Percentiles rank a stretch among this genome's conserved stretches.
Conservation (phyloP, 1,140 invertebrate genomes). For the Heliconius himera region DNA sequence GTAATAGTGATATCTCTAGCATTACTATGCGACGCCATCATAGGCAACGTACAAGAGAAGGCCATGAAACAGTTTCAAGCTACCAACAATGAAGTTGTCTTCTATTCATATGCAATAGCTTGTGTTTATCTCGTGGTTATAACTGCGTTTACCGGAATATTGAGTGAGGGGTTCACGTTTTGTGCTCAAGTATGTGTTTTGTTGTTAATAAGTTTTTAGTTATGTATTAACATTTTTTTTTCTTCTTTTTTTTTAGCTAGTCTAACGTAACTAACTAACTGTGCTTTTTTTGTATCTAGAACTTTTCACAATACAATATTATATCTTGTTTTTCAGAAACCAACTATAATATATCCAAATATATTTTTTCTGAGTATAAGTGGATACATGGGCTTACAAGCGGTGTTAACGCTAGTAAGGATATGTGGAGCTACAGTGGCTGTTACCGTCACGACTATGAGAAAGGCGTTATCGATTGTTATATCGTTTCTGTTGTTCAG, state of each 20-base stretch:
- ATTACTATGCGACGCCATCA: constrained; percentile 94
- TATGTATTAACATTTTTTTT: background rate
- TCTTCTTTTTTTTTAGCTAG: background rate
- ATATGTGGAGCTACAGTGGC: constrained; percentile 94
- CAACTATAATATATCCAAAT: constrained; percentile 91
- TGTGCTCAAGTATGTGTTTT: constrained; percentile 86
- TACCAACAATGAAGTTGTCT: constrained; percentile 94
- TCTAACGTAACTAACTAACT: background rate
- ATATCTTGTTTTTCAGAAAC: constrained; percentile 80
- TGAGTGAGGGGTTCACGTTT: constrained; percentile 89
- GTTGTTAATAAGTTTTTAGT: background rate
- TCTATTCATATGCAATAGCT: constrained; percentile 96
- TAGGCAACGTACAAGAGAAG: constrained; percentile 98
- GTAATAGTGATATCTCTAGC: constrained; percentile 94
- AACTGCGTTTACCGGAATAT: constrained; percentile 87
- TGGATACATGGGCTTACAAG: constrained; percentile 95
- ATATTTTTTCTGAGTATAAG: constrained; percentile 92
- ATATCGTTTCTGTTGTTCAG: constrained; percentile 96
- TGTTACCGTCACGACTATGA: constrained; percentile 93
- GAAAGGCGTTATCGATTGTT: constrained; percentile 96
- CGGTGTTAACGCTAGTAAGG: constrained; percentile 93
- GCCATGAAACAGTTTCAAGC: constrained; percentile 92
- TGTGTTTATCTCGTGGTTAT: constrained; percentile 92
- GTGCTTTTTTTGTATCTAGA: too few relatives aligned
- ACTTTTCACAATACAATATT: too few relatives aligned